A percentile compares a stretch with the other conserved stretches of the same genome.
Conservation (phyloP, 2,888 invertebrate species). For the Mesorhabditis spiculigera region DNA sequence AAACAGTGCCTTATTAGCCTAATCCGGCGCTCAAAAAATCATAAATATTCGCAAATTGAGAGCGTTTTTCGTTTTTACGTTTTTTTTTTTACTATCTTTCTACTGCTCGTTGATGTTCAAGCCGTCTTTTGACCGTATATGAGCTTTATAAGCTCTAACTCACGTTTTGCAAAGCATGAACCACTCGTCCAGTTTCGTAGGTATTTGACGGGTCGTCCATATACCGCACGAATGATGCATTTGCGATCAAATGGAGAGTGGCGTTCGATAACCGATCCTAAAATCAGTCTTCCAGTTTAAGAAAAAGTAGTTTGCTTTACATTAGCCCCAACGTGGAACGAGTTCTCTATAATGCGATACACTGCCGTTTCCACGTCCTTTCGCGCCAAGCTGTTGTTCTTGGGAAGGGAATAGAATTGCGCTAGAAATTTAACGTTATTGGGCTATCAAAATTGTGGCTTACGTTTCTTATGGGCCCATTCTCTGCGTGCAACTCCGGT, state of each 20-base stretch:
- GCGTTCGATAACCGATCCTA: conserved; percentile 45
- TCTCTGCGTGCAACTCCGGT: conserved; percentile 57
- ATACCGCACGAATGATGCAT: conserved; percentile 52
- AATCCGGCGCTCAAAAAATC: no score
- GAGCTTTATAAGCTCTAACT: no score
- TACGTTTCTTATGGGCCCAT: conserved; percentile 58
- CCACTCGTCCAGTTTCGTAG: conserved; percentile 30
- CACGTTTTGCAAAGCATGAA: conserved; percentile 36
- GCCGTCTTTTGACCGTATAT: no score
- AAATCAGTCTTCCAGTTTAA: conserved; percentile 14
- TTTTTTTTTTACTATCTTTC: no score
- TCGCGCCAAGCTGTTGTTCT: conserved; percentile 33
- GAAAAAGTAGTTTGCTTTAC: conserved; percentile 2
- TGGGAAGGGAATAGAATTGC: conserved; percentile 52
- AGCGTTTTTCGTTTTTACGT: no score
- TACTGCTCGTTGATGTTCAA: no score
- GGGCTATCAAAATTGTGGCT: background rate
- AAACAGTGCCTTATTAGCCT: background rate
- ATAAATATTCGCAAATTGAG: no score
- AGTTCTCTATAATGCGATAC: conserved; percentile 45
- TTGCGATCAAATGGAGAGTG: conserved; percentile 53
- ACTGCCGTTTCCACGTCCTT: conserved; percentile 46
- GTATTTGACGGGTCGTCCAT: conserved; percentile 36
- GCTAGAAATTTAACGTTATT: conserved; percentile 35
- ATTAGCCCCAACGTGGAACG: conserved; percentile 31